Percentiles rank a stretch among this genome's conserved stretches.
phyloP scores from a whole-genome alignment of 2,113 vertebrate genomes.

The Columbina picui region DNA sequence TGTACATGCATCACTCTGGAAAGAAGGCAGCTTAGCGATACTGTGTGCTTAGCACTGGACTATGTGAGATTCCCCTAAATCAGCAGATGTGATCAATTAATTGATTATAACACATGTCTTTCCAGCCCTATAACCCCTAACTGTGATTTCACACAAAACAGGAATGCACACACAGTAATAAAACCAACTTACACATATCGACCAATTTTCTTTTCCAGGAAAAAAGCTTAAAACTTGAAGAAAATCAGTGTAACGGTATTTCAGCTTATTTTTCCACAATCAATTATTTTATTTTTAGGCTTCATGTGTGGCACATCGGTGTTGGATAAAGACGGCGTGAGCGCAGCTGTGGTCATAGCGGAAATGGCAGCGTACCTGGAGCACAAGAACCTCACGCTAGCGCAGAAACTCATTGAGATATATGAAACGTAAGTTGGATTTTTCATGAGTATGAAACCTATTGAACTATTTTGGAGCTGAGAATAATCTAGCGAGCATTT shows the following conservation, averaged over 20 bases:
- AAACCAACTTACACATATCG: not conserved
- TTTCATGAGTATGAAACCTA: too few species aligned
- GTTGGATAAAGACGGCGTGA: slow-evolving; percentile 95
- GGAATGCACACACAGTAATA: not conserved
- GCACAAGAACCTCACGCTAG: slow-evolving; percentile 76
- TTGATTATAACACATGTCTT: not conserved
- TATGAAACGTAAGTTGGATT: slow-evolving; percentile 83
- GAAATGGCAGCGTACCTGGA: slow-evolving; percentile 91
- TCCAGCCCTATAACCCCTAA: not conserved
- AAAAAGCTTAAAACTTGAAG: not conserved
- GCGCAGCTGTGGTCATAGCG: slow-evolving; percentile 87
- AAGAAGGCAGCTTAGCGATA: not conserved
- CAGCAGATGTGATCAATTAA: not conserved
- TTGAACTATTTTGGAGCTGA: not conserved
- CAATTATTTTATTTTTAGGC: slow-evolving; percentile 69
- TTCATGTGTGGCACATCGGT: slow-evolving; percentile 91
- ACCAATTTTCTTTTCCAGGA: not conserved
- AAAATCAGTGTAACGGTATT: not conserved
- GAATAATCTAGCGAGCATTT: not conserved
- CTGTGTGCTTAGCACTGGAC: not conserved
- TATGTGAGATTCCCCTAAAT: not conserved
- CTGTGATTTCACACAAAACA: not conserved
- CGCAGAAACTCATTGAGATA: slow-evolving; percentile 83
- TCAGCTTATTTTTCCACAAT: not conserved
- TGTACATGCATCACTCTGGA: not conserved